These are phyloP conservation scores for Acanthosepion lycidas DNA, from an alignment of 2,888 invertebrate species.

Conservation along the genomic window DNA sequence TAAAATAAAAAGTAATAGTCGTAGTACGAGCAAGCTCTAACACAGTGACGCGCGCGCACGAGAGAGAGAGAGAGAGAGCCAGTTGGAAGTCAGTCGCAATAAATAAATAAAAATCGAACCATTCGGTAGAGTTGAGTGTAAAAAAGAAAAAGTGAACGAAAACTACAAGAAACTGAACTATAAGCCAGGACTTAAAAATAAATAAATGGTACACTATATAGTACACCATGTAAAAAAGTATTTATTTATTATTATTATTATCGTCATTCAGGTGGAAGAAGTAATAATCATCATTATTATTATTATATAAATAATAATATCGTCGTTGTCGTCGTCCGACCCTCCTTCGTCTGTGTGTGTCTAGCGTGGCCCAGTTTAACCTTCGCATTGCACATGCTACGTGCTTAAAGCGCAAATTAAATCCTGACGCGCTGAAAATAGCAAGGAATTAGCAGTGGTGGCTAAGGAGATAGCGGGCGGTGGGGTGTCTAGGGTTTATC, in stretches of 20 bases:
- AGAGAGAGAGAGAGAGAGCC: not conserved
- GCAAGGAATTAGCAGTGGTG: slow-evolving; percentile 41
- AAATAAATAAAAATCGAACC: not conserved
- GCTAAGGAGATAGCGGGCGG: not conserved
- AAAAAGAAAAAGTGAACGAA: not conserved
- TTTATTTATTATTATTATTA: too few relatives aligned
- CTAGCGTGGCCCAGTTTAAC: slow-evolving; percentile 43
- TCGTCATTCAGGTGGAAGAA: not conserved
- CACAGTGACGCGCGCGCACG: not conserved
- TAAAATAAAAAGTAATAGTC: not conserved
- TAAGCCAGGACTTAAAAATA: not conserved
- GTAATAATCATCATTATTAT: not conserved
- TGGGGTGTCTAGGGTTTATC: not conserved
- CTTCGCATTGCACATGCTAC: slow-evolving; percentile 53
- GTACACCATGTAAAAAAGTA: not conserved
- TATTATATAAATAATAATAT: too few relatives aligned
- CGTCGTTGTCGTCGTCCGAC: slow-evolving; percentile 4
- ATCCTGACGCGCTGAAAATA: slow-evolving; percentile 49
- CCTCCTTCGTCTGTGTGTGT: slow-evolving; percentile 6
- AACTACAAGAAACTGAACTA: not conserved
- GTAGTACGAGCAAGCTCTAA: not conserved
- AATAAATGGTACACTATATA: not conserved
- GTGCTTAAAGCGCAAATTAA: slow-evolving; percentile 52
- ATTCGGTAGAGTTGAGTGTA: not conserved
- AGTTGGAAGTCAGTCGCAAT: not conserved